Base-by-base conservation (phyloP, 2,888 invertebrate species). In the Zele albiditarsus region DNA sequence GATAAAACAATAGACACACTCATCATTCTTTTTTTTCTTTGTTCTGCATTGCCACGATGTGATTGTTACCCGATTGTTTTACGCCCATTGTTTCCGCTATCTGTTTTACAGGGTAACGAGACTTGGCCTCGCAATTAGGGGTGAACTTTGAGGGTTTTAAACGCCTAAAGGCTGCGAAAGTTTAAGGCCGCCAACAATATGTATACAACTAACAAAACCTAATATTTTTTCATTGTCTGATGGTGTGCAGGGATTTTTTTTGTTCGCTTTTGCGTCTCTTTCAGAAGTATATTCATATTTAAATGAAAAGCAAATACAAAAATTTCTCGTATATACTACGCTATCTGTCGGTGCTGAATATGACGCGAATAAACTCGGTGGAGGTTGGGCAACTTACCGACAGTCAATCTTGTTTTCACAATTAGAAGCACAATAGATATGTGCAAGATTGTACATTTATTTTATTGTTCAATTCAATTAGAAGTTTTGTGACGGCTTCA, bases 141-240 rank as follows among this genome's bases (percentile, higher is more conserved):
- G 53, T 53, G 82, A 84, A 70, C 84, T 87, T 87, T 87, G 86
- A 89, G 88, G 86, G 82, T n/a, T 84, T 86, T 88, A 88, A 88
- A 88, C 86, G 87, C 88, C 89, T 85, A 85, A 85, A 86, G 88
- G 88, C 88, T 85, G 84, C 83, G 82, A 79, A 80, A 82, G 85
- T 87, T 86, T 73, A 53, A 53, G 53, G 20, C 53, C 20, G 8
- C 20, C 23, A 10, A 12, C 6, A 53, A 53, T 53, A 53, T 20
- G 20, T 53, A 23, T 53, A 6, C 53, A 53, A n/a, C 20, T 38
- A 69, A 57, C 31, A 69, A 69, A 69, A 57, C 20, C 27, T 28
- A 57, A 20, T 31, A 69, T 53, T 53, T 8, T 53, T 57, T 46
- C 28, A 28, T 69, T 53, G 53, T 53, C 20, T 53, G 8, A 5